Percentiles rank a stretch among this genome's conserved stretches.
phyloP scores from a whole-genome alignment of 2,797 vertebrate species.

The Manis pentadactyla region DNA sequence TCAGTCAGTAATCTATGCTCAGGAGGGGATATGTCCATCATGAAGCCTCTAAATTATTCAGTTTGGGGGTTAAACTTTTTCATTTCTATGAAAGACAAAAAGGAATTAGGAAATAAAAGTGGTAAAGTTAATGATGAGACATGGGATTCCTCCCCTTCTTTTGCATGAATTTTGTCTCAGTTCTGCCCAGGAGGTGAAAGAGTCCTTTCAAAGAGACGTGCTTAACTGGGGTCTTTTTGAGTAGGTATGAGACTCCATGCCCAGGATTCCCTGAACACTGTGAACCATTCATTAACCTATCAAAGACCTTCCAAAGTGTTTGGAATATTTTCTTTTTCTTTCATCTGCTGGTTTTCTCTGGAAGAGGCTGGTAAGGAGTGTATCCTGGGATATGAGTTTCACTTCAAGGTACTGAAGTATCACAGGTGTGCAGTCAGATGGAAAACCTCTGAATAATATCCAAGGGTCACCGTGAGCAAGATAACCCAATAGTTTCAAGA shows the following conservation, averaged over 20 bases:
- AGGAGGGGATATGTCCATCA: not conserved
- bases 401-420: constrained; percentile 58
- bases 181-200: not conserved
- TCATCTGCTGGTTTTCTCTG: not conserved
- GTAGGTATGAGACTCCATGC: not conserved
- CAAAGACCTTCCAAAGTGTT: constrained; percentile 17
- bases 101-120: not conserved
- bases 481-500: not conserved
- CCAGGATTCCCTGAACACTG: not conserved
- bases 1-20: not conserved
- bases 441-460: constrained; percentile 11
- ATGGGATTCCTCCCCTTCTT: not conserved
- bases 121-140: not conserved
- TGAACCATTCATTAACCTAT: constrained; percentile 58
- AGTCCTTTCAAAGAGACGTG: not conserved
- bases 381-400: constrained; percentile 40
- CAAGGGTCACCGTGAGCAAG: not conserved
- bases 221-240: not conserved
- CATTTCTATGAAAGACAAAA: not conserved
- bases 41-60: not conserved
- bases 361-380: not conserved
- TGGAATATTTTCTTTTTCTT: not conserved
- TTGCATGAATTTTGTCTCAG: not conserved
- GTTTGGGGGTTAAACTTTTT: not conserved
- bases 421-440: not conserved